Evolutionary conservation across 2,797 vertebrate genomes (phyloP), one percentile per base, ranked within the genome.

Genomic region (Spinibarbus caldwelli): DNA sequence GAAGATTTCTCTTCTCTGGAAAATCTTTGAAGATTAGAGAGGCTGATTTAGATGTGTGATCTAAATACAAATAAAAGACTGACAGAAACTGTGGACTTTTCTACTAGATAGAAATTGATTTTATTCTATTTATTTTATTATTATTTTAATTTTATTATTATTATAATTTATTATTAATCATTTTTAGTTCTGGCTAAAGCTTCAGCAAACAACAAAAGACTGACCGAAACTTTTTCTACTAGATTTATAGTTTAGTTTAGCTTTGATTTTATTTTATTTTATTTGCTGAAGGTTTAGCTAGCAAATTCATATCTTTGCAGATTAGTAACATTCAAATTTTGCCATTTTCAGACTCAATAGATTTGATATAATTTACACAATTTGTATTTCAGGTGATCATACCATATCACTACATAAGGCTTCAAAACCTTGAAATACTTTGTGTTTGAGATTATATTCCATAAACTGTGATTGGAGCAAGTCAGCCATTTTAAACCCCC

Each of bases 401-500:
- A 41, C n/a, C 21, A 70, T 41, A 41, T 41, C 17, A 47, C 15
- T 73, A 23, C 1, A 41, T 59, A 11, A 23, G 26, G 19, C 6
- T 36, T 34, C 21, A 17, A 10, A 82, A 11, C 31, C 59, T 52
- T 49, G 5, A 66, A 3, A 21, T 76, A 21, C 34, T 64, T 64
- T 64, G 2, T n/a, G n/a, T 75, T 80, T 29, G 26, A 36, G 36
- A 82, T 59, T 59, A 70, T 31, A 59, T 36, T 52, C 12, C 26
- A 52, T 80, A 29, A 83, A 83, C 19, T 7, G 5, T 11, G 21
- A 47, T 86, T 67, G 43, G 17, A 41, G 43, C 19, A 29, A 57
- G 71, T 49, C 71, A 17, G 45, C 19, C 78, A 66, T 80, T 78
- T 85, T 86, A 34, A 75, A 57, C 45, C 17, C 67, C 36, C 26